Evolutionary conservation across 1,140 invertebrate genomes (phyloP), one percentile per base, ranked within the genome.

Genomic region (Bombyx mandarina): DNA sequence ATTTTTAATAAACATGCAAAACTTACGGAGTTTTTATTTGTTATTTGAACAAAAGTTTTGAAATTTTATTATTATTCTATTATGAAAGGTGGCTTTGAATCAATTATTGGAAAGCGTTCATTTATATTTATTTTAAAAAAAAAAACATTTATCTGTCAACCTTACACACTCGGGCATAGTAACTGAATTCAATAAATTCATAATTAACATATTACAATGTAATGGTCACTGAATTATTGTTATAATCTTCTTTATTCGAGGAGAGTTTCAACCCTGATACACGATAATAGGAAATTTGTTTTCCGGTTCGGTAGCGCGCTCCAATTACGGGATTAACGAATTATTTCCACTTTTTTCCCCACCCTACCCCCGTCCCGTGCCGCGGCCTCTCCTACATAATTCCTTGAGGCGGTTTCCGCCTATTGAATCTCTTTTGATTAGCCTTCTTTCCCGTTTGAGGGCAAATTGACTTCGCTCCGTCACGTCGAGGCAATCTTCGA

Each of bases 251-350:
- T 35, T 35, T 35, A 1, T 35, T 35, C 26, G 26, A 35, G 26
- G 1, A 3, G 4, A 35, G 6, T 50, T 56, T 10, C 69, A 81
- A 46, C 80, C 79, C 79, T 86, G 68, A 10, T 47, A n/a, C 52
- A 57, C 79, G 81, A 82, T 83, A 86, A 84, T 83, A 81, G 80
- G 77, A 81, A 86, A 86, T 86, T 86, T 85, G 83, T 85, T 85
- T 86, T 86, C 83, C 83, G 83, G 83, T 86, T 86, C 83, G 83
- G 79, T 86, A 79, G 83, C 83, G 79, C 71, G 79, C 71, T 77
- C 75, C 83, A 85, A 86, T 86, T 86, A 86, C 83, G 83, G 62
- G 74, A 86, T 86, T 86, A 86, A 82, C 68, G 79, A 86, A 86
- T 85, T 86, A 85, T 85, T 86, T 86, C 80, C 83, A 84, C 79